Conservation (phyloP, 2,113 vertebrate genomes). For the Psephotus haematonotus region DNA sequence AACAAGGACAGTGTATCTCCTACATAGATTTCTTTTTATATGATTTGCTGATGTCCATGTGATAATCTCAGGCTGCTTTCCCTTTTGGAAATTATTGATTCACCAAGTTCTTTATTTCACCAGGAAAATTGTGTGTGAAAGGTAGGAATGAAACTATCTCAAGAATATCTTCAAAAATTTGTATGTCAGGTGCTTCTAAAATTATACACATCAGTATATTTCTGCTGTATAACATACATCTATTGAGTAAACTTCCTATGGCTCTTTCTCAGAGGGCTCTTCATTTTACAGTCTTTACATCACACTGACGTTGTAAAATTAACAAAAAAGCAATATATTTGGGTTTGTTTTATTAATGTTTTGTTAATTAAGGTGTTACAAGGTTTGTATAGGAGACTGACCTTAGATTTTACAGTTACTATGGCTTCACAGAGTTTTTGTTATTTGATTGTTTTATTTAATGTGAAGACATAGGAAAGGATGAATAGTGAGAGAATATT, state of each 20-base stretch:
- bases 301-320: not conserved
- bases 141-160: not conserved
- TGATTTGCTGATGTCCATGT: not conserved
- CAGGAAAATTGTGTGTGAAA: not conserved
- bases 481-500: not conserved
- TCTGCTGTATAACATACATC: not conserved
- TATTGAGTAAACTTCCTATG: not conserved
- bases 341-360: not conserved
- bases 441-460: not conserved
- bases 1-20: not conserved
- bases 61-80: not conserved
- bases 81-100: not conserved
- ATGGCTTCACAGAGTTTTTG: not conserved
- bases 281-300: not conserved
- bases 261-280: not conserved
- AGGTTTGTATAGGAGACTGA: not conserved
- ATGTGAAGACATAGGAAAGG: not conserved
- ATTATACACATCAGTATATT: not conserved
- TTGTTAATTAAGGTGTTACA: not conserved
- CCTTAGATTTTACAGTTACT: not conserved
- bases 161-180: slow-evolving; percentile 22
- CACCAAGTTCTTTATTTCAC: not conserved
- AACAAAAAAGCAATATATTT: not conserved
- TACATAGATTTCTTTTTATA: not conserved
- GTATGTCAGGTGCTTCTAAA: not conserved